A percentile compares a stretch with the other conserved stretches of the same genome.
These are phyloP conservation scores for Clivina fossor DNA, from an alignment of 2,888 invertebrate genomes.

Conservation along the genomic window DNA sequence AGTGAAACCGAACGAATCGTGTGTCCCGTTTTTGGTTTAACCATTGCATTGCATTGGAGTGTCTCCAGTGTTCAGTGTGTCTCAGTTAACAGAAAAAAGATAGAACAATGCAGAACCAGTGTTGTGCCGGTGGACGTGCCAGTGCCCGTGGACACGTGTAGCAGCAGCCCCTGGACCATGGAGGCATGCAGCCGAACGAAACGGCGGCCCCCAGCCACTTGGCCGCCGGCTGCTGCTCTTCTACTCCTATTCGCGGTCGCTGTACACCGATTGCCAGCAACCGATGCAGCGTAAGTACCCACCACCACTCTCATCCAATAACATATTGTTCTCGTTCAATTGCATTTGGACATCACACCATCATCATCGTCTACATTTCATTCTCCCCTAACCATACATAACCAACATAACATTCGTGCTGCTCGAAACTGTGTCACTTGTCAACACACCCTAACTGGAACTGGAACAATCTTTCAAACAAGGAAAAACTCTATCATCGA, in stretches of 20 bases:
- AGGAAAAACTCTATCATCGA: too few relatives aligned
- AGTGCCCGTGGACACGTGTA: constrained; percentile 51
- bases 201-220: constrained; percentile 57
- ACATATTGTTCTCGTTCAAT: too few relatives aligned
- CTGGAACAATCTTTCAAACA: background rate
- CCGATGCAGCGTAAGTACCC: constrained; percentile 63
- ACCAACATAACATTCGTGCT: background rate
- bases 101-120: constrained; percentile 48
- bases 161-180: constrained; percentile 40
- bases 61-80: background rate
- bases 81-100: too few relatives aligned
- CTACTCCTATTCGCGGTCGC: constrained; percentile 16
- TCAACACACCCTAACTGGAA: background rate
- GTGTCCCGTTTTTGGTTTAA: constrained; percentile 51
- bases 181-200: constrained; percentile 52
- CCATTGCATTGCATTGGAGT: too few relatives aligned
- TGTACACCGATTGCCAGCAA: constrained; percentile 43
- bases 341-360: background rate
- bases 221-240: constrained; percentile 53
- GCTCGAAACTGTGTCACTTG: background rate
- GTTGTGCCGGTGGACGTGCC: constrained; percentile 54
- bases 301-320: background rate
- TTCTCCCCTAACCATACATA: background rate
- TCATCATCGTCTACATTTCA: constrained; percentile 3
- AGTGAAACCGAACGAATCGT: constrained; percentile 55